Evolutionary conservation across 2,888 invertebrate genomes (phyloP).

Genomic region (Sminthurinus aureus): DNA sequence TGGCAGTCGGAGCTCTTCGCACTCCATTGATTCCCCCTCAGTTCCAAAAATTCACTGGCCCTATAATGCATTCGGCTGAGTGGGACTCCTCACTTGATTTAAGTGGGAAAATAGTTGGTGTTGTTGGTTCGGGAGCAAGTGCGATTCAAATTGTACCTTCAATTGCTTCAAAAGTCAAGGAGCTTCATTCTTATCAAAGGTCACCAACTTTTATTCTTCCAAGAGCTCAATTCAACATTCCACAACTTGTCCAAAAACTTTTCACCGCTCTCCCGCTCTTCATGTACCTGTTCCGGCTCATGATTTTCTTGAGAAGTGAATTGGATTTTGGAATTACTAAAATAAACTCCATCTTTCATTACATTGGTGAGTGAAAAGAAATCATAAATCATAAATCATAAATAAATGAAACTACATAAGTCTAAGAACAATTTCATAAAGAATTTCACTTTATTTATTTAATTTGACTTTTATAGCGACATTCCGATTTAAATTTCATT

Average conservation of each 20-base stretch:
- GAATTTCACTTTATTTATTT: too few species aligned
- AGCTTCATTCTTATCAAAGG: neutral
- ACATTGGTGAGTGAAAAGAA: slow-evolving; percentile 21
- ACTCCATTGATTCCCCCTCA: neutral
- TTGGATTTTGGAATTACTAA: neutral
- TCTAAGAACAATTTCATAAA: too few species aligned
- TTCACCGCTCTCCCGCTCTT: neutral
- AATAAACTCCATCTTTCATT: neutral
- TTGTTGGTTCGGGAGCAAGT: neutral
- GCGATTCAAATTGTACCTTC: neutral
- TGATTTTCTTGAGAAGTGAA: neutral
- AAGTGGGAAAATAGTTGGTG: neutral
- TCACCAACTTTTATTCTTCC: neutral
- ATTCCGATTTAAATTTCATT: slow-evolving; percentile 3
- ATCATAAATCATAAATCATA: too few species aligned
- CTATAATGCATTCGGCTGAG: neutral
- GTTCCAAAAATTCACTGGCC: neutral
- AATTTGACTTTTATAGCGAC: too few species aligned
- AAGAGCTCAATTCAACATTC: neutral
- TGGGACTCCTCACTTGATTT: neutral
- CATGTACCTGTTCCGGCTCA: neutral
- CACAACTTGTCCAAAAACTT: neutral
- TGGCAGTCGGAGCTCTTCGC: neutral
- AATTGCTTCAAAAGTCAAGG: neutral
- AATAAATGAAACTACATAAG: too few species aligned